Percentiles rank a stretch among this genome's conserved stretches.
Conservation (phyloP, 2,113 vertebrate genomes). For the Agapornis roseicollis region DNA sequence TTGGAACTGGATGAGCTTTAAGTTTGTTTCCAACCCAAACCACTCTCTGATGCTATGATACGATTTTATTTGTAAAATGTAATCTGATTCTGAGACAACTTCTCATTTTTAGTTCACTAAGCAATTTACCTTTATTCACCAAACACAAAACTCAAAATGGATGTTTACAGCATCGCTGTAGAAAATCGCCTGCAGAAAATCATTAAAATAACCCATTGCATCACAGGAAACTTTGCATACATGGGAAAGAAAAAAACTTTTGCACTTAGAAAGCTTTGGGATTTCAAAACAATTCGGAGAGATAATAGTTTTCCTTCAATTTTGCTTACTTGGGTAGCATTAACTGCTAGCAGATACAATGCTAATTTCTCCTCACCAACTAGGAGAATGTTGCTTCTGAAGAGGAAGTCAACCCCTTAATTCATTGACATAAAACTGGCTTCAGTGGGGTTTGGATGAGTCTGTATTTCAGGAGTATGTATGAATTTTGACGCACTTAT, state of each 20-base stretch:
- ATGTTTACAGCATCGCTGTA: neutral
- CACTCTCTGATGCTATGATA: neutral
- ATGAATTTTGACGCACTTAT: neutral
- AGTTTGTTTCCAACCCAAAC: neutral
- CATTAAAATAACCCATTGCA: neutral
- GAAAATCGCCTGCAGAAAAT: neutral
- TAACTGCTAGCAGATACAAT: neutral
- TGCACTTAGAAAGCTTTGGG: neutral
- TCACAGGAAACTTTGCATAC: neutral
- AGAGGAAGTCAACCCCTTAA: neutral
- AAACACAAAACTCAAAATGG: neutral
- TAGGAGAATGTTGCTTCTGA: neutral
- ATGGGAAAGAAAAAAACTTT: neutral
- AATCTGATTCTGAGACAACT: neutral
- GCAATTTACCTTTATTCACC: neutral
- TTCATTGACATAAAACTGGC: neutral
- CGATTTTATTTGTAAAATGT: neutral
- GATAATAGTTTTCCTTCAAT: neutral
- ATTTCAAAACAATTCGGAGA: neutral
- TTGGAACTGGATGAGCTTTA: neutral
- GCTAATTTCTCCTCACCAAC: neutral
- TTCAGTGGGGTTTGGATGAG: neutral
- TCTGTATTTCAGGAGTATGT: neutral
- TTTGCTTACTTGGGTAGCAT: neutral
- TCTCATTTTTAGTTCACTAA: neutral